A percentile compares a stretch with the other conserved stretches of the same genome.
These are phyloP conservation scores for Rhabditoides inermis DNA, from an alignment of 2,888 invertebrate species.

Conservation along the genomic window DNA sequence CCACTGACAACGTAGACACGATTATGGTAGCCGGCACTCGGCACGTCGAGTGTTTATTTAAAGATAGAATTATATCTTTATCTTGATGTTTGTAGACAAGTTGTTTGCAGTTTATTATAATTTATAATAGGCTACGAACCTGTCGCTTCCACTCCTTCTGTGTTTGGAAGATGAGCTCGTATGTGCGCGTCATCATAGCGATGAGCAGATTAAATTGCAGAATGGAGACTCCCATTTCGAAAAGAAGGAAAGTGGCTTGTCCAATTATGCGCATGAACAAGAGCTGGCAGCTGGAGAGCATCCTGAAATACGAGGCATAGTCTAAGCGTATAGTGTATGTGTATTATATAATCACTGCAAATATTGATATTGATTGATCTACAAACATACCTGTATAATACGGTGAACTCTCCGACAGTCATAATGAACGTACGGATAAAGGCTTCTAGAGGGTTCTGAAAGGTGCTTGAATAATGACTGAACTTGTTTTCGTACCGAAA, in stretches of 20 bases:
- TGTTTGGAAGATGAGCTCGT: slow-evolving; percentile 91
- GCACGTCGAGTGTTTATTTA: too few species aligned
- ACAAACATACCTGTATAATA: too few species aligned
- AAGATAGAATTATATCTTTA: too few species aligned
- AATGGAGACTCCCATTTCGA: slow-evolving; percentile 91
- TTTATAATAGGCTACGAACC: slow-evolving; percentile 4
- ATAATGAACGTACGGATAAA: slow-evolving; percentile 88
- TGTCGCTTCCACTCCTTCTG: slow-evolving; percentile 83
- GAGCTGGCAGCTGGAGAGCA: slow-evolving; percentile 63
- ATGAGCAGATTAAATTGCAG: slow-evolving; percentile 93
- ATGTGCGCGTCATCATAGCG: slow-evolving; percentile 99
- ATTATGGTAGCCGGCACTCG: too few species aligned
- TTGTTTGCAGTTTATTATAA: background rate
- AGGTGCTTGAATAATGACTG: slow-evolving; percentile 7
- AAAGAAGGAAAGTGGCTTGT: slow-evolving; percentile 75
- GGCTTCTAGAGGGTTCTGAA: slow-evolving; percentile 21
- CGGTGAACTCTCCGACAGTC: slow-evolving; percentile 81
- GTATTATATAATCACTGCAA: too few species aligned
- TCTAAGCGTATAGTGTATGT: too few species aligned
- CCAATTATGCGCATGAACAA: too few species aligned
- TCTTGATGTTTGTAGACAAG: background rate
- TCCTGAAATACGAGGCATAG: background rate
- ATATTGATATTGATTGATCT: too few species aligned
- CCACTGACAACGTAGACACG: slow-evolving; percentile 80
- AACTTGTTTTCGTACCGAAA: too few species aligned